Conservation (phyloP, 1,140 invertebrate genomes). For the Tetraneura akinire region DNA sequence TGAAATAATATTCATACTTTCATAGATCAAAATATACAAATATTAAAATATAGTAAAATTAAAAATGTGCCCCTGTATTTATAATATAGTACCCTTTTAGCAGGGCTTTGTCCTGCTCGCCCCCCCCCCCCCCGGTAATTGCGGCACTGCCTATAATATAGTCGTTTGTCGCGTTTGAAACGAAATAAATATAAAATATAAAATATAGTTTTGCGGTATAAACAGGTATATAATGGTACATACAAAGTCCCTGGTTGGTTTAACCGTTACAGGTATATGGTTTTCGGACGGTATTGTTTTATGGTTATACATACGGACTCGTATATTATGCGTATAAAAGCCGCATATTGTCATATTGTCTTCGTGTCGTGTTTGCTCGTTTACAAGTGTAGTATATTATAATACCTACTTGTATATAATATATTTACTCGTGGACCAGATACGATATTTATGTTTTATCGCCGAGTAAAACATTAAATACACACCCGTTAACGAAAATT, state of each 20-base stretch:
- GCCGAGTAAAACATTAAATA: background rate
- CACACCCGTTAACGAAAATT: constrained; percentile 6
- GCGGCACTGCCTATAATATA: no score
- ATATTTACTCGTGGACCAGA: background rate
- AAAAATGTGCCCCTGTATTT: no score
- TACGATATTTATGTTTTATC: background rate
- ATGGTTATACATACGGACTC: background rate
- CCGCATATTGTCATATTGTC: background rate
- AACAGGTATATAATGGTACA: no score
- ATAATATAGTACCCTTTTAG: no score
- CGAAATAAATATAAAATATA: no score
- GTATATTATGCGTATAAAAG: background rate
- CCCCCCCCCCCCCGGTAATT: no score
- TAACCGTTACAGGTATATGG: background rate
- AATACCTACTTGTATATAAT: background rate
- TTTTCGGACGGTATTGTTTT: background rate
- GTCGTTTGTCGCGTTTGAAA: no score
- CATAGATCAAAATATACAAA: no score
- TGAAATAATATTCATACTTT: no score
- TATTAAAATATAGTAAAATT: no score
- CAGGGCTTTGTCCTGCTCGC: no score
- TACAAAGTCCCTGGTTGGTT: background rate
- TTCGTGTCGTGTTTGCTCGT: background rate
- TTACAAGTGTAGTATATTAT: background rate
- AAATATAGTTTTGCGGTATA: no score